These are phyloP conservation scores for Orchesella flavescens DNA, from an alignment of 2,888 invertebrate species.

Conservation along the genomic window DNA sequence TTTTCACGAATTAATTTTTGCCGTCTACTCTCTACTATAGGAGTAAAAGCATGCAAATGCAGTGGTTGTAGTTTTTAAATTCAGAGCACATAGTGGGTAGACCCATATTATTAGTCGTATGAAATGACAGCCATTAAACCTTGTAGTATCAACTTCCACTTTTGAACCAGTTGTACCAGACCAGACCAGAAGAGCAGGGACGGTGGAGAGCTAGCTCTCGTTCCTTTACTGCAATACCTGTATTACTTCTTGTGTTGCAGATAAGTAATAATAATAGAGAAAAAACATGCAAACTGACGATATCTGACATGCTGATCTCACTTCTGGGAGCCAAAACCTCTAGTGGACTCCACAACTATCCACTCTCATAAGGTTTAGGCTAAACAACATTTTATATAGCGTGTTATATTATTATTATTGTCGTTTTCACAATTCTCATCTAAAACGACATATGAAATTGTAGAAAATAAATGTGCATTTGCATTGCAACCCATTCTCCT, in stretches of 20 bases:
- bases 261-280: slow-evolving; percentile 32
- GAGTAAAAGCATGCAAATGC: too few relatives aligned
- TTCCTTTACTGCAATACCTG: slow-evolving; percentile 57
- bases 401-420: neutral
- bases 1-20: slow-evolving; percentile 25
- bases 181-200: too few relatives aligned
- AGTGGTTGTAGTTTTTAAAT: neutral
- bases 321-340: slow-evolving; percentile 12
- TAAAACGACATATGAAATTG: neutral
- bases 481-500: neutral
- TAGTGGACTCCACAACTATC: slow-evolving; percentile 3
- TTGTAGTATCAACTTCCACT: slow-evolving; percentile 61
- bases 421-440: slow-evolving; percentile 9
- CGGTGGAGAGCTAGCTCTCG: too few relatives aligned
- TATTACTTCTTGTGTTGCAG: slow-evolving; percentile 39
- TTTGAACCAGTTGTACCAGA: slow-evolving; percentile 56
- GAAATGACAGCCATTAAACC: slow-evolving; percentile 62
- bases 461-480: neutral
- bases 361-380: neutral
- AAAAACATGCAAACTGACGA: slow-evolving; percentile 22
- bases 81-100: slow-evolving; percentile 16
- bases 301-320: slow-evolving; percentile 29
- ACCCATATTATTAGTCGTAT: slow-evolving; percentile 42
- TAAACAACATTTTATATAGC: neutral
- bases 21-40: neutral